phyloP scores from a whole-genome alignment of 2,888 invertebrate species.

The Acanthosepion pharaonis region DNA sequence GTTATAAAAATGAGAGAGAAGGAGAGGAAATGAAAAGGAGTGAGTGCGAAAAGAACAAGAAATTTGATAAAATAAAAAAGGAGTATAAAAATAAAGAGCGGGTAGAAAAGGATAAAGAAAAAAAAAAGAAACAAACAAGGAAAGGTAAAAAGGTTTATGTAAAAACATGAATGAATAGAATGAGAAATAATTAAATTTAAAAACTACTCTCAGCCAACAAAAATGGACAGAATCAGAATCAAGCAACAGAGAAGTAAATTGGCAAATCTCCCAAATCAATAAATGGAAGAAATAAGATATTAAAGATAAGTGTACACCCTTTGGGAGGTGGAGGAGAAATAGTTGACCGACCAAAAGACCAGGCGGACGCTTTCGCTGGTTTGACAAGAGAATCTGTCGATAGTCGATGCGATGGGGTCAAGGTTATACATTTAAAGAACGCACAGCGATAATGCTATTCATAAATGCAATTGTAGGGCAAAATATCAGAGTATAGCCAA shows the following conservation, averaged over 20 bases:
- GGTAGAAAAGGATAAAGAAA: no score
- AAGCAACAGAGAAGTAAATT: neutral
- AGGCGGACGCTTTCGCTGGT: neutral
- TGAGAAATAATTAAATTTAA: no score
- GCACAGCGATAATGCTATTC: slow-evolving; percentile 33
- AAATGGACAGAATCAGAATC: neutral
- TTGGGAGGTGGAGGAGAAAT: neutral
- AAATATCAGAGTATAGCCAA: neutral
- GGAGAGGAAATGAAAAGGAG: neutral
- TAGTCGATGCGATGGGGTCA: neutral
- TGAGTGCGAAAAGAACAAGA: neutral
- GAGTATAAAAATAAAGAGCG: no score
- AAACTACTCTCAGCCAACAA: no score
- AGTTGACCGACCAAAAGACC: neutral
- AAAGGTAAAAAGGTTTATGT: no score
- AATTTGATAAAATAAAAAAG: neutral
- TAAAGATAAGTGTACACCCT: neutral
- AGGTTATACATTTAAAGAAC: neutral
- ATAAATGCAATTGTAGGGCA: neutral
- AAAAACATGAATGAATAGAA: no score
- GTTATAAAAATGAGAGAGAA: neutral
- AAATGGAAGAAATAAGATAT: neutral
- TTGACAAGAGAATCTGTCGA: neutral
- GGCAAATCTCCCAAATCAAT: neutral
- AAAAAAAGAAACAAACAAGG: no score